Percentiles rank a stretch among this genome's conserved stretches.
These are phyloP conservation scores for Formica aserva DNA, from an alignment of 2,888 invertebrate species.

Conservation along the genomic window DNA sequence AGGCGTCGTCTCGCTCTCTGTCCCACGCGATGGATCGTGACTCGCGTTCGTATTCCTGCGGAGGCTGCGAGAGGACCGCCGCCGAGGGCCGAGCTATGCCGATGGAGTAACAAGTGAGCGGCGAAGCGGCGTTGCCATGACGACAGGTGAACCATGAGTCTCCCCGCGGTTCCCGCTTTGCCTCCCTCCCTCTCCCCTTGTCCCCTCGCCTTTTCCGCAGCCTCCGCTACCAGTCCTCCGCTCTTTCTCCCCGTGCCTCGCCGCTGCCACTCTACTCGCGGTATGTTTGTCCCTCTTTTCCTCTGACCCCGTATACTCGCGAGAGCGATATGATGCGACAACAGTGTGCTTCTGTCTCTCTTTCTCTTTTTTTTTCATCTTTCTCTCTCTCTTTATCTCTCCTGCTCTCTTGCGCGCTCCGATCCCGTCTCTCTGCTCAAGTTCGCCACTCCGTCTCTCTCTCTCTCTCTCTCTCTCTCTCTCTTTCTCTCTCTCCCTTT, in stretches of 20 bases:
- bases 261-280: conserved; percentile 56
- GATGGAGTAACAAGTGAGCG: conserved; percentile 86
- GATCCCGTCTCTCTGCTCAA: conserved; percentile 23
- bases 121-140: conserved; percentile 85
- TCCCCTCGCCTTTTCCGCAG: conserved; percentile 34
- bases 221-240: conserved; percentile 27
- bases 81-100: conserved; percentile 79
- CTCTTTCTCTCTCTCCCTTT: conserved; percentile 27
- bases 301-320: conserved; percentile 67
- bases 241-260: conserved; percentile 28
- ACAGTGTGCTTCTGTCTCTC: conserved; percentile 63
- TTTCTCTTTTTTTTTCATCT: conserved; percentile 43
- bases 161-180: conserved; percentile 58
- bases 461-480: background rate
- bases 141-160: conserved; percentile 84
- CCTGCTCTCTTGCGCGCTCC: conserved; percentile 32
- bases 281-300: conserved; percentile 61
- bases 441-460: conserved; percentile 11
- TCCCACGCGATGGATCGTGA: conserved; percentile 79
- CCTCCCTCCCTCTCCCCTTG: background rate
- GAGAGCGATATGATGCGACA: conserved; percentile 63
- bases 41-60: conserved; percentile 79
- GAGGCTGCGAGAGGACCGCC: conserved; percentile 81
- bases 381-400: conserved; percentile 11
- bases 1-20: conserved; percentile 68